Evolutionary conservation across 2,888 invertebrate genomes (phyloP).

Genomic region (Apodemia duryi): DNA sequence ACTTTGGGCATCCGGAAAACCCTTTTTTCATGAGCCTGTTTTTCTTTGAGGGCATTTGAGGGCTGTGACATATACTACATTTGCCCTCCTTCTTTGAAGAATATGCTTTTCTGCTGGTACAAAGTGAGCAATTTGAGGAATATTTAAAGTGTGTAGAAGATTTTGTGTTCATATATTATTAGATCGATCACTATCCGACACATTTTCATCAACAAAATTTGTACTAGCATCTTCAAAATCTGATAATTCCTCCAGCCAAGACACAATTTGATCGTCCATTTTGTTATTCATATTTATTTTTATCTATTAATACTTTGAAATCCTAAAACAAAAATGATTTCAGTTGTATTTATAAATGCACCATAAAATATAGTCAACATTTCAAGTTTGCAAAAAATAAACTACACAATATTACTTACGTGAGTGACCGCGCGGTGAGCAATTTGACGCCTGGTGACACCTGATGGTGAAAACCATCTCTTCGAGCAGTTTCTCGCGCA

Average conservation of each 20-base stretch:
- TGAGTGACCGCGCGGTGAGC: conserved; percentile 20
- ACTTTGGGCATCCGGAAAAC: conserved; percentile 12
- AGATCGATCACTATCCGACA: too few relatives aligned
- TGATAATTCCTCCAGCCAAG: too few relatives aligned
- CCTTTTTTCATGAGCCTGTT: conserved; percentile 1
- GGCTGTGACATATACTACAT: neutral
- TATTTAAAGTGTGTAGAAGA: neutral
- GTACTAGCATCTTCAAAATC: too few relatives aligned
- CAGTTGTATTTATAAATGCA: neutral
- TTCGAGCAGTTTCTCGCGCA: neutral
- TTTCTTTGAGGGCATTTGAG: neutral
- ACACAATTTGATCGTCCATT: too few relatives aligned
- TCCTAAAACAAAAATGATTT: too few relatives aligned
- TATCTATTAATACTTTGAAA: neutral
- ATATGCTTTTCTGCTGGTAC: neutral
- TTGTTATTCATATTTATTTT: too few relatives aligned
- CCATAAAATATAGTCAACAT: neutral
- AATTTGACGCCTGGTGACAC: conserved; percentile 18
- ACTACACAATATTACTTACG: conserved; percentile 8
- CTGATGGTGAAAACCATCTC: conserved; percentile 10
- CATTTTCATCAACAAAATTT: too few relatives aligned
- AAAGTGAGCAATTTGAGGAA: conserved; percentile 2
- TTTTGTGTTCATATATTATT: conserved; percentile 6
- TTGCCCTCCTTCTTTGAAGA: neutral
- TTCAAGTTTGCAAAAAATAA: conserved; percentile 13